These are phyloP conservation scores for Gnathonemus echidnorhynchus DNA, from an alignment of 2,113 vertebrate genomes.

Conservation along the genomic window DNA sequence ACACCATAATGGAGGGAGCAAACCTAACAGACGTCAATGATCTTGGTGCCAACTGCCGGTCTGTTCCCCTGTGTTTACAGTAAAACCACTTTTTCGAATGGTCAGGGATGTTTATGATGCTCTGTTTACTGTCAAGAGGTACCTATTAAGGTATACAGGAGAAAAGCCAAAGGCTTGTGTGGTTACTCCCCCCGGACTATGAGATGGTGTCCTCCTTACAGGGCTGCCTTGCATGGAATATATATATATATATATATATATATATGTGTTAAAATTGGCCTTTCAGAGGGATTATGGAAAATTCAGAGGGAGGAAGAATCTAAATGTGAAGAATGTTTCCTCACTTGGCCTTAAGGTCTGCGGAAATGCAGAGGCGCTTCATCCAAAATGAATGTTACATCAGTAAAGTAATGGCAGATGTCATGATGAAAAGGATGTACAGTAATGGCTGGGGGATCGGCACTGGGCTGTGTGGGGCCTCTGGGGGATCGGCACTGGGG, in stretches of 20 bases:
- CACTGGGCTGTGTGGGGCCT: too few species aligned
- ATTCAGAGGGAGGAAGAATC: not conserved
- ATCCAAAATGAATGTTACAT: not conserved
- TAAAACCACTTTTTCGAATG: not conserved
- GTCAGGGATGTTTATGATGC: not conserved
- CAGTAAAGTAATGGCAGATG: not conserved
- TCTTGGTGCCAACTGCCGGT: not conserved
- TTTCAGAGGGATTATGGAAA: not conserved
- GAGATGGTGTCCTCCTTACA: not conserved
- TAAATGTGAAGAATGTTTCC: not conserved
- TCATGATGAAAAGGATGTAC: not conserved
- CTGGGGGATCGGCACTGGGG: too few species aligned
- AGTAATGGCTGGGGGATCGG: not conserved
- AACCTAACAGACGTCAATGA: not conserved
- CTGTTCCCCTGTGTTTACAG: not conserved
- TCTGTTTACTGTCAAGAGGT: not conserved
- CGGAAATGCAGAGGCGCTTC: not conserved
- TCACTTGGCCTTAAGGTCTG: not conserved
- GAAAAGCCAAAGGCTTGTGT: not conserved
- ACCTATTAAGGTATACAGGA: not conserved
- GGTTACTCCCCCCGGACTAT: not conserved
- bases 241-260: not conserved
- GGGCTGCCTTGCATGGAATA: not conserved
- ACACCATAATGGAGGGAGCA: not conserved
- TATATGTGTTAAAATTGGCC: not conserved